phyloP scores from a whole-genome alignment of 2,888 invertebrate genomes.

The Amphipyra berbera region DNA sequence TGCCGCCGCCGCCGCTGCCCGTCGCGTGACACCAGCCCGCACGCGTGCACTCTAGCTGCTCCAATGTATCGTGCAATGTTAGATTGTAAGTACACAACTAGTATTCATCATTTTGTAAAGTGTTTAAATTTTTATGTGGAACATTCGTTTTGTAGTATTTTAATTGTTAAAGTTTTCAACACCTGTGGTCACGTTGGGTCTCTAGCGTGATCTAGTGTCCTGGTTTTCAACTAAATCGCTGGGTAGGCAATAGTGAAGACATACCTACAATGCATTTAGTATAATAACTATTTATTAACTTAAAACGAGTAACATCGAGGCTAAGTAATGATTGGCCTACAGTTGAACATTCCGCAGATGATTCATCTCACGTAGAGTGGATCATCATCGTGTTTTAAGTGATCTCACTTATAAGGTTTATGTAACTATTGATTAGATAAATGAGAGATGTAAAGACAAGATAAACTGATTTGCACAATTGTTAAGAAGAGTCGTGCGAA shows the following conservation, averaged over 20 bases:
- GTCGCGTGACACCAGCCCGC: constrained; percentile 83
- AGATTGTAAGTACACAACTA: constrained; percentile 86
- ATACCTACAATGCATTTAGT: constrained; percentile 60
- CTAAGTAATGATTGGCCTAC: constrained; percentile 54
- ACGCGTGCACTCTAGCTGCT: constrained; percentile 67
- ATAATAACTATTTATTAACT: constrained; percentile 52
- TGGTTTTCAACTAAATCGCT: constrained; percentile 17
- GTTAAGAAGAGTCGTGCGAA: constrained; percentile 21
- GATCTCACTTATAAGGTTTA: constrained; percentile 79
- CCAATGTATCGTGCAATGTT: constrained; percentile 86
- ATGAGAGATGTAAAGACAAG: constrained; percentile 43
- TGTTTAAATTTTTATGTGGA: constrained; percentile 46
- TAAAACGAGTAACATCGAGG: constrained; percentile 42
- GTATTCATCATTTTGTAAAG: constrained; percentile 64
- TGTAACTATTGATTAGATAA: constrained; percentile 60
- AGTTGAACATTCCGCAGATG: constrained; percentile 45
- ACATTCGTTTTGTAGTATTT: constrained; percentile 44
- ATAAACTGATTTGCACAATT: constrained; percentile 9
- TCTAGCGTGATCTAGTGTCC: constrained; percentile 18
- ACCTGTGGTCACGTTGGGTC: constrained; percentile 16
- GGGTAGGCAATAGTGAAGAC: constrained; percentile 27
- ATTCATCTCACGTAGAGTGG: constrained; percentile 33
- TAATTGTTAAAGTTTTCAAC: constrained; percentile 46
- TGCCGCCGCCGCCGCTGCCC: constrained; percentile 83
- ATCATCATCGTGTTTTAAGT: constrained; percentile 65